phyloP scores from a whole-genome alignment of 2,113 vertebrate species.

The Crotalus viridis region DNA sequence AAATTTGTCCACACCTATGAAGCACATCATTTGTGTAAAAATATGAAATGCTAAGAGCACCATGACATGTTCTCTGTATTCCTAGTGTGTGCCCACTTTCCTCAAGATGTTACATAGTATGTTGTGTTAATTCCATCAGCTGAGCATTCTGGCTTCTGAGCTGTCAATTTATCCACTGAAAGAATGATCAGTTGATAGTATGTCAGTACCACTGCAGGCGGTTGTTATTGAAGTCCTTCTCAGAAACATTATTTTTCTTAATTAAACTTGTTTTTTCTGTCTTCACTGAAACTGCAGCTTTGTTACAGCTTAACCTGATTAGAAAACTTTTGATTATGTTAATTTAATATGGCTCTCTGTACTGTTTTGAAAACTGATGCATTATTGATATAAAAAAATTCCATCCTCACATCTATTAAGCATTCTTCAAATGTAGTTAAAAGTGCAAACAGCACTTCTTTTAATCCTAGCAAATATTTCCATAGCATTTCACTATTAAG shows the following conservation, averaged over 20 bases:
- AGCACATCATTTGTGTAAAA: neutral
- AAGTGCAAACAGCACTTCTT: neutral
- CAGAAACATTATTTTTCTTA: neutral
- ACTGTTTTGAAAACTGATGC: neutral
- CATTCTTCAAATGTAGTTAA: neutral
- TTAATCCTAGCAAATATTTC: neutral
- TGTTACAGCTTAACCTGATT: neutral
- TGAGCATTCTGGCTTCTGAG: neutral
- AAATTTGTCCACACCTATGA: neutral
- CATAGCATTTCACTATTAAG: neutral
- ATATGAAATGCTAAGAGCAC: neutral
- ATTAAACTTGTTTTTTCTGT: neutral
- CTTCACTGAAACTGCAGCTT: neutral
- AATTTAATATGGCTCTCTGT: neutral
- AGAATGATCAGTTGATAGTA: neutral
- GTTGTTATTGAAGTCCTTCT: neutral
- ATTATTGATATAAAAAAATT: neutral
- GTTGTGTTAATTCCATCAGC: neutral
- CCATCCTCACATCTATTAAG: neutral
- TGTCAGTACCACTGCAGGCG: neutral
- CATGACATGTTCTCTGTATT: neutral
- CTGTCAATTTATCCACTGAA: neutral
- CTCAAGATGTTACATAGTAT: neutral
- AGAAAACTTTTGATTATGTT: neutral
- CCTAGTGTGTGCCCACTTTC: neutral